phyloP scores from a whole-genome alignment of 2,113 vertebrate genomes.

The Condylura cristata region DNA sequence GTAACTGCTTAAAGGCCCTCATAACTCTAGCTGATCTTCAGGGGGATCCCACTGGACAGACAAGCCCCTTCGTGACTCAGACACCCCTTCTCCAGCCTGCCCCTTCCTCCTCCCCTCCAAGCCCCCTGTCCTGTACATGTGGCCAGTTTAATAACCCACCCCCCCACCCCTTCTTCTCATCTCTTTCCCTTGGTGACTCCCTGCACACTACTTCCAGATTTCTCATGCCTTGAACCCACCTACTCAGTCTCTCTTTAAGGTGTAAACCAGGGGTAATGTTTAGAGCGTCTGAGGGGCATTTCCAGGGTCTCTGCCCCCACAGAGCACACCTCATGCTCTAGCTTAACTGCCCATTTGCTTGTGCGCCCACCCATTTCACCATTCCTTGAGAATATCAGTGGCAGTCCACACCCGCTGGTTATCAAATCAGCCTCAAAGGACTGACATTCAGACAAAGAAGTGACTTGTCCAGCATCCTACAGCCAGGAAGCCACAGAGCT shows the following conservation, averaged over 20 bases:
- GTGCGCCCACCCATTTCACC: not conserved
- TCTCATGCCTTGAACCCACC: not conserved
- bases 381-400: not conserved
- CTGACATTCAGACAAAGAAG: not conserved
- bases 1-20: not conserved
- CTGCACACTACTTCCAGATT: not conserved
- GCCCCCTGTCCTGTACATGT: accelerated
- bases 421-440: not conserved
- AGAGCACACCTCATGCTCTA: accelerated
- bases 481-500: not conserved
- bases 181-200: not conserved
- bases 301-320: not conserved
- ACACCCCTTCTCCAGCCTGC: not conserved
- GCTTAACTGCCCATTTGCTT: too few species aligned
- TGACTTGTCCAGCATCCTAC: not conserved
- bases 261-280: not conserved
- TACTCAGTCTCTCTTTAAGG: not conserved
- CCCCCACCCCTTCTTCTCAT: not conserved
- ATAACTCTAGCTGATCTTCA: not conserved
- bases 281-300: not conserved
- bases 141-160: not conserved
- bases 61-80: not conserved
- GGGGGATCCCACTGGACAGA: not conserved
- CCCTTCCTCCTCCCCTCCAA: accelerated
- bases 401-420: not conserved